Base-by-base conservation (phyloP, 2,113 vertebrate species). In the Sturnira hondurensis region DNA sequence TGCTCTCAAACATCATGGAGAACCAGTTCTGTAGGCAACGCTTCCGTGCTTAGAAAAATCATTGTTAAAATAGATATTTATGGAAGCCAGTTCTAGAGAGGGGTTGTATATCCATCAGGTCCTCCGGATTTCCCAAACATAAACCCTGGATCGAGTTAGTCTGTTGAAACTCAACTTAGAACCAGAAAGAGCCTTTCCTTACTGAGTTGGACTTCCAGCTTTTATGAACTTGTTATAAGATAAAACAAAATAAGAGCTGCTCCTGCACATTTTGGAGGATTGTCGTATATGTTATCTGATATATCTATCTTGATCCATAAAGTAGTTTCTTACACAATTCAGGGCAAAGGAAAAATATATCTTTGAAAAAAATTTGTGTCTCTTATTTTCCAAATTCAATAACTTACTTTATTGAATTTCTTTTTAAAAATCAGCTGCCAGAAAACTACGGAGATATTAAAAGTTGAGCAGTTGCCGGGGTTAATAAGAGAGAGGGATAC, bases 61-160 rank as follows among this genome's bases (percentile, higher is more conserved):
- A 15, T 68, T 95, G 61, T 93, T 95, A 63, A 92, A 78, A 65
- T 41, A 83, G 83, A 68, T 89, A 52, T n/a, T 82, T 78, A 43
- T 50, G 45, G 84, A 89, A 92, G 38, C 26, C n/a, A 83, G 7
- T 9, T 4, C 22, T 56, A 89, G 61, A 4, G 22, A 31, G 38
- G 45, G 31, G 2, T 17, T 26, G 2, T 77, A 50, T 76, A 68
- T 38, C 41, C 65, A 67, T 36, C 5, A 41, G 16, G 3, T 56
- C 24, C 33, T 76, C n/a, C 63, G 36, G 24, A 50, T 83, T 93
- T 81, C 76, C 63, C 65, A 73, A 67, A 61, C 50, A 68, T 68
- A 70, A 65, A 73, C 17, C 38, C 38, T 87, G 41, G 70, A 61
- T 82, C 15, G 78, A 80, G 38, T 86, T 86, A 89, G 38, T 86